A percentile compares a stretch with the other conserved stretches of the same genome.
Evolutionary conservation across 1,140 invertebrate genomes (phyloP).

Genomic region (Dendroctonus valens): DNA sequence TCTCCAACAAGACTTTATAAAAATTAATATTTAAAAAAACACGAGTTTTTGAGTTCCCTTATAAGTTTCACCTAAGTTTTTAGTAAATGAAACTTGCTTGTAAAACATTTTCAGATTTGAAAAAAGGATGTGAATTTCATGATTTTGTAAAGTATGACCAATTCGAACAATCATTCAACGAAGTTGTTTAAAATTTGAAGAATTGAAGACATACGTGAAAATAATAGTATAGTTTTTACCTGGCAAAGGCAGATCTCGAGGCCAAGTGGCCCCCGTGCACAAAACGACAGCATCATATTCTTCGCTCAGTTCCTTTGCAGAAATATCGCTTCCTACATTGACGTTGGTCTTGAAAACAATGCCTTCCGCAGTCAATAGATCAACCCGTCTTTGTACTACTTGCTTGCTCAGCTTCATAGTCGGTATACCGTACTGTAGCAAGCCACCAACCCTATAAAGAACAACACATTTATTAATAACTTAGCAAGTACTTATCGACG

Average conservation of each 20-base stretch:
- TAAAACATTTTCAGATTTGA: too few species aligned
- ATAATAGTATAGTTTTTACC: conserved; percentile 52
- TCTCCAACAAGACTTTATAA: too few species aligned
- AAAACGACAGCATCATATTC: conserved; percentile 86
- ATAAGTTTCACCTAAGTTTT: too few species aligned
- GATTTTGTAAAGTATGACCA: too few species aligned
- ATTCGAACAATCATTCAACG: too few species aligned
- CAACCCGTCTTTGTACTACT: conserved; percentile 86
- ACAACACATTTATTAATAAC: conserved; percentile 4
- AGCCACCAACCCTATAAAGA: conserved; percentile 49
- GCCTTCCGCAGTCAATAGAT: conserved; percentile 87
- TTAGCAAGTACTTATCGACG: not conserved
- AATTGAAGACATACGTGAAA: too few species aligned
- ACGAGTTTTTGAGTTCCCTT: too few species aligned
- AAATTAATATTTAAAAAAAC: too few species aligned
- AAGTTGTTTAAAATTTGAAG: too few species aligned
- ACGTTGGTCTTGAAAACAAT: conserved; percentile 87
- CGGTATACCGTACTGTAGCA: conserved; percentile 97
- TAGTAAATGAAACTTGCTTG: too few species aligned
- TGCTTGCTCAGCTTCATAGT: conserved; percentile 96
- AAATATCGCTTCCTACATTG: conserved; percentile 90
- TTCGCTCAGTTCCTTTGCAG: conserved; percentile 64
- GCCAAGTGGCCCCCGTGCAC: conserved; percentile 94
- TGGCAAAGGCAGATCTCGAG: conserved; percentile 83
- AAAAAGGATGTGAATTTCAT: too few species aligned